Percentiles rank a stretch among this genome's conserved stretches.
Evolutionary conservation across 1,140 invertebrate genomes (phyloP).

Genomic region (Drosophila serrata): DNA sequence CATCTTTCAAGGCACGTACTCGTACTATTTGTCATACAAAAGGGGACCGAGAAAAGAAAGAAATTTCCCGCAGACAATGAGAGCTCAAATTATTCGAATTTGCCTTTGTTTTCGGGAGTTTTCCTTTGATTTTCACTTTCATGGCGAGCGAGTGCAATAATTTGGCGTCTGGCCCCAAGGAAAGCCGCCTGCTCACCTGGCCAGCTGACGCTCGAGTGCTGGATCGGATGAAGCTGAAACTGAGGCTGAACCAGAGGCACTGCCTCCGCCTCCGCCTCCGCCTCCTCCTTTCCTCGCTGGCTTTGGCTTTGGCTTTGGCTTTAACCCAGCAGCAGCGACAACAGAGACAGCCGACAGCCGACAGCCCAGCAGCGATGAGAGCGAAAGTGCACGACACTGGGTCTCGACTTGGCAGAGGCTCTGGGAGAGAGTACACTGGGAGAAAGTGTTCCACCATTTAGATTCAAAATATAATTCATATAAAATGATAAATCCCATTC

Average conservation of each 20-base stretch:
- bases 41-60: constrained; percentile 8
- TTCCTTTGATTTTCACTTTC: constrained; percentile 77
- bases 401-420: constrained; percentile 17
- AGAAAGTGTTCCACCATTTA: background rate
- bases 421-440: constrained; percentile 22
- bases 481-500: too few relatives aligned
- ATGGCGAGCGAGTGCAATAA: constrained; percentile 65
- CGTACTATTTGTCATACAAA: constrained; percentile 64
- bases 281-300: background rate
- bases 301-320: constrained; percentile 3
- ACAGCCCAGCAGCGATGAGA: constrained; percentile 60
- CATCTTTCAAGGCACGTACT: constrained; percentile 49
- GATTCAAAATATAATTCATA: too few relatives aligned
- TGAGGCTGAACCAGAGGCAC: background rate
- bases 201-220: constrained; percentile 69
- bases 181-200: constrained; percentile 65
- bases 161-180: constrained; percentile 35
- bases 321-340: constrained; percentile 7
- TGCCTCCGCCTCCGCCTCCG: constrained; percentile 1
- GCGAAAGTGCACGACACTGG: constrained; percentile 80
- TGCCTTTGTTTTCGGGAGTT: constrained; percentile 72
- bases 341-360: constrained; percentile 6
- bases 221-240: constrained; percentile 11
- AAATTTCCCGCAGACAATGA: constrained; percentile 54
- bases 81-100: constrained; percentile 76